Conservation (phyloP, 2,113 vertebrate genomes). For the Casuarius casuarius region DNA sequence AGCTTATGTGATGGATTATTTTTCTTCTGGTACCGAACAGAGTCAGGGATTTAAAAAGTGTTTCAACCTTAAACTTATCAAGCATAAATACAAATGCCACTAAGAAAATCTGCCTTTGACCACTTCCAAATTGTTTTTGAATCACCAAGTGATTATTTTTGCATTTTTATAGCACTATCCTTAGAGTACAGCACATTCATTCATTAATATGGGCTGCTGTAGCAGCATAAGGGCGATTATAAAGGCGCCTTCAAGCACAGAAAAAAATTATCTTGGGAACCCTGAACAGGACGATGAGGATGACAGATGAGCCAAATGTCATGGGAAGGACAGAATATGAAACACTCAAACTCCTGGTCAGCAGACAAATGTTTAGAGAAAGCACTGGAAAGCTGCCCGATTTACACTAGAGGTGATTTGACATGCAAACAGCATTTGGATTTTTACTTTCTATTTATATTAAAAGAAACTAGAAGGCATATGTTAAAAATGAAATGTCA, state of each 20-base stretch:
- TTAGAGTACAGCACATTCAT: neutral
- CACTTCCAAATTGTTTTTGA: neutral
- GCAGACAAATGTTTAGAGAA: rapidly evolving
- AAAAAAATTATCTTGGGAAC: neutral
- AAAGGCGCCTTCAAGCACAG: neutral
- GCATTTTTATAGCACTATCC: neutral
- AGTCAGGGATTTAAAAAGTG: neutral
- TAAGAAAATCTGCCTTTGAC: neutral
- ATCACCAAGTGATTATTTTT: neutral
- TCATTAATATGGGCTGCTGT: neutral
- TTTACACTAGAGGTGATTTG: neutral
- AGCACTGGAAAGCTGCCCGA: neutral
- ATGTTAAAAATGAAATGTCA: neutral
- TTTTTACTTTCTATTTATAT: neutral
- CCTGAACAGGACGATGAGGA: neutral
- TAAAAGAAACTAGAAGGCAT: neutral
- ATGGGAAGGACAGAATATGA: neutral
- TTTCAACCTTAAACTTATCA: neutral
- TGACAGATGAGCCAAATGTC: neutral
- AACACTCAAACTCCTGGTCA: too few relatives aligned
- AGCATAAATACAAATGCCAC: neutral
- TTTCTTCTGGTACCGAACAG: neutral
- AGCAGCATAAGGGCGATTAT: neutral
- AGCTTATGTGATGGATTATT: neutral
- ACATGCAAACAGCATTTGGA: neutral